These are phyloP conservation scores for Ranitomeya variabilis DNA, from an alignment of 2,113 vertebrate genomes.

Conservation along the genomic window DNA sequence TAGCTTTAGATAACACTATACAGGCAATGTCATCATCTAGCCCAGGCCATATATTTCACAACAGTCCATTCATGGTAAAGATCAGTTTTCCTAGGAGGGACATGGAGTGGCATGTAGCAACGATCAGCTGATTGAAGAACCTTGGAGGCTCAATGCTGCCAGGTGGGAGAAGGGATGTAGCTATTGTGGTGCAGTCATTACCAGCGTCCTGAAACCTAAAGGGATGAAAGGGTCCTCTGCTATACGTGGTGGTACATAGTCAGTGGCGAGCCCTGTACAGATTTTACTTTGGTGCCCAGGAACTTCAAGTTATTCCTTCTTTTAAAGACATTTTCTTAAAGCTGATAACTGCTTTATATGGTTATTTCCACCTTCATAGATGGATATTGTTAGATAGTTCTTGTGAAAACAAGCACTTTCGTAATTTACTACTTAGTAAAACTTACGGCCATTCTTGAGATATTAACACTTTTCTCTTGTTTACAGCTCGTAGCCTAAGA, in stretches of 20 bases:
- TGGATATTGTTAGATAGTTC: too few relatives aligned
- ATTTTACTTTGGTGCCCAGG: background rate
- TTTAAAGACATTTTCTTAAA: background rate
- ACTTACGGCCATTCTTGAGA: too few relatives aligned
- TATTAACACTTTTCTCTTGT: too few relatives aligned
- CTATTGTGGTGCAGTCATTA: background rate
- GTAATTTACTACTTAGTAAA: too few relatives aligned
- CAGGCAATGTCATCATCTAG: background rate
- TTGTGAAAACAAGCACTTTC: too few relatives aligned
- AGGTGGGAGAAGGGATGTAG: background rate
- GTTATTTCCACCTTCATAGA: too few relatives aligned
- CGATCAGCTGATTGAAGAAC: background rate
- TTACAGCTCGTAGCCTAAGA: too few relatives aligned
- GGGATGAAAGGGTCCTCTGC: background rate
- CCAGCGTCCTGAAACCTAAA: background rate
- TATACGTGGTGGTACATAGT: background rate
- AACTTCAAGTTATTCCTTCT: background rate
- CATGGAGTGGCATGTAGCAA: background rate
- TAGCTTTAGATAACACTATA: background rate
- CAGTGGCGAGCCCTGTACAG: background rate
- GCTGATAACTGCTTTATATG: background rate
- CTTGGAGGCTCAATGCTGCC: background rate
- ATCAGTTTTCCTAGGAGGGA: background rate
- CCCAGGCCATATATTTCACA: background rate
- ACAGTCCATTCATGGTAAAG: background rate